Percentiles rank a stretch among this genome's conserved stretches.
Conservation (phyloP, 2,797 vertebrate species). For the Cirrhinus molitorella region DNA sequence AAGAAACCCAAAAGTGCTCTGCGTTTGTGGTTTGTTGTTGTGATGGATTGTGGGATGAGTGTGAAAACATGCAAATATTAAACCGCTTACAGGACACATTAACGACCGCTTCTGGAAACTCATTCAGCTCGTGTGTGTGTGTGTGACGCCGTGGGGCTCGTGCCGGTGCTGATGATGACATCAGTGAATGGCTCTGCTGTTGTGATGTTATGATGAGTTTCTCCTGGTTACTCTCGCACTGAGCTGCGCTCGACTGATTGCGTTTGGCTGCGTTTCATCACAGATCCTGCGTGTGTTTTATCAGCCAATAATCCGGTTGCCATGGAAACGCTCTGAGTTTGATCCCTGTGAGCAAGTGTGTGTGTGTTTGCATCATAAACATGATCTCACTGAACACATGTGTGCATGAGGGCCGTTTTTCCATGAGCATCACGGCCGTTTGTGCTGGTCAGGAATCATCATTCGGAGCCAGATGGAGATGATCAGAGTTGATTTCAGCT, state of each 20-base stretch:
- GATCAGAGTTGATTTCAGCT: not conserved
- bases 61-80: not conserved
- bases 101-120: not conserved
- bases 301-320: not conserved
- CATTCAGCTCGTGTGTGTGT: not conserved
- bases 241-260: not conserved
- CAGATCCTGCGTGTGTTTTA: not conserved
- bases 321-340: not conserved
- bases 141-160: conserved; percentile 51
- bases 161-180: conserved; percentile 50
- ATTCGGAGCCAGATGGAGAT: not conserved
- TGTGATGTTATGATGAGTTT: conserved; percentile 5
- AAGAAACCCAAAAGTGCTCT: not conserved
- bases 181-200: conserved; percentile 44
- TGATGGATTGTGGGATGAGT: conserved; percentile 4
- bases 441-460: not conserved
- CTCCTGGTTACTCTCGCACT: not conserved
- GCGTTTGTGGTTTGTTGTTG: not conserved
- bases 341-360: not conserved
- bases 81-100: not conserved
- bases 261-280: not conserved
- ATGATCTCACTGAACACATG: conserved; percentile 22
- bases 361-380: not conserved
- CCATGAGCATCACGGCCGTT: not conserved
- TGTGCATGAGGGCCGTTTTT: conserved; percentile 5